Conservation (phyloP, 2,888 invertebrate species). For the Pyralis farinalis region DNA sequence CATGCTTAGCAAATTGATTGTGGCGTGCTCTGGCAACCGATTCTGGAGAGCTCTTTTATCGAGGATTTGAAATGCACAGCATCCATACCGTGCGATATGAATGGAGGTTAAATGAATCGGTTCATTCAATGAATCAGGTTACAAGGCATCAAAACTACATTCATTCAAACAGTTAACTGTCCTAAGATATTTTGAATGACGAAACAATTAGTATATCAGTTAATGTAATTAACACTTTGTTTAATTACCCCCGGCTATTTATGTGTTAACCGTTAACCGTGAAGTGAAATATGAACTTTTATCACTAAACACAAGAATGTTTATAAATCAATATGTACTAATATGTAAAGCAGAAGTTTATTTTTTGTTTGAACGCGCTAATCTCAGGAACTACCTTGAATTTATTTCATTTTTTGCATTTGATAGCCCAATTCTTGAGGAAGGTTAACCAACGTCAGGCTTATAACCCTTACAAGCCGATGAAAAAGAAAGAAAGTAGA, state of each 20-base stretch:
- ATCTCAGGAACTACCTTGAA: no score
- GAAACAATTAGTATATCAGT: background rate
- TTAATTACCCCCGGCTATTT: constrained; percentile 4
- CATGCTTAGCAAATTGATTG: constrained; percentile 76
- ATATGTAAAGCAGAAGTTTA: no score
- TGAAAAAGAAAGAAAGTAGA: no score
- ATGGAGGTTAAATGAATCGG: background rate
- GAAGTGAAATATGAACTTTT: constrained; percentile 1
- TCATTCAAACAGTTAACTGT: background rate
- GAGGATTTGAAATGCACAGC: constrained; percentile 12
- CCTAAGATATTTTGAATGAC: background rate
- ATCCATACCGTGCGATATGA: constrained; percentile 1
- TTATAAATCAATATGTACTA: background rate
- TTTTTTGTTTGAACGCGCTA: no score
- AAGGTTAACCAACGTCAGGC: no score
- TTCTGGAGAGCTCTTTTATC: constrained; percentile 41
- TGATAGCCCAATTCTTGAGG: no score
- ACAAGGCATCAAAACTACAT: background rate
- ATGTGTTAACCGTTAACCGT: background rate
- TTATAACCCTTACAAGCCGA: no score
- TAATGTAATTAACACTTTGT: constrained; percentile 3
- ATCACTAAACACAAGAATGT: background rate
- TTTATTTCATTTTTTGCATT: no score
- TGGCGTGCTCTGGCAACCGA: constrained; percentile 48
- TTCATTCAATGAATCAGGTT: no score